Conservation (phyloP, 37 sponge, comb jelly and placozoan species). For the Ephydatia muelleri region DNA sequence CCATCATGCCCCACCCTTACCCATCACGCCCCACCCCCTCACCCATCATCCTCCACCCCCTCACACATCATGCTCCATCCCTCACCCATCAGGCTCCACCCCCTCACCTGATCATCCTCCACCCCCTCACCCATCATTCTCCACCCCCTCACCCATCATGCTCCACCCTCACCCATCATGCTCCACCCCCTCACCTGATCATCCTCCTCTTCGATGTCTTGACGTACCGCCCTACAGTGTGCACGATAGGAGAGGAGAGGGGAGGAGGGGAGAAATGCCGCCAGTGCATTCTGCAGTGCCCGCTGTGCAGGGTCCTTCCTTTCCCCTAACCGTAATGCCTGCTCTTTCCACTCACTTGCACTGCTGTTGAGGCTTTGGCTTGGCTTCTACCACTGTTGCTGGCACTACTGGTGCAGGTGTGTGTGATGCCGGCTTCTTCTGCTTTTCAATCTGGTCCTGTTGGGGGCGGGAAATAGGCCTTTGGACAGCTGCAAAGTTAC, state of each 20-base stretch:
- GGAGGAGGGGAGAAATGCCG: not conserved
- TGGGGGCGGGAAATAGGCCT: not conserved
- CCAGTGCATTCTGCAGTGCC: not conserved
- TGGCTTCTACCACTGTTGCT: not conserved
- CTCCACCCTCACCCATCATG: not conserved
- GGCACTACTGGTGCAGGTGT: too few relatives aligned
- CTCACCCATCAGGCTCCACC: too few relatives aligned
- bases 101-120: too few relatives aligned
- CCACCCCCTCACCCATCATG: too few relatives aligned
- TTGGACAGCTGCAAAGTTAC: not conserved
- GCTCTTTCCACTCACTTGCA: not conserved
- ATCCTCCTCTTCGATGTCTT: constrained; percentile 96
- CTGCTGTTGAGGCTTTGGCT: not conserved
- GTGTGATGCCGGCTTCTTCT: constrained; percentile 18
- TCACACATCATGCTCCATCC: too few relatives aligned
- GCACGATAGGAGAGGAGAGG: not conserved
- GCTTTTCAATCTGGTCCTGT: constrained; percentile 33
- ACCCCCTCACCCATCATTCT: too few relatives aligned
- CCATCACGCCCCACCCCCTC: too few relatives aligned
- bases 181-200: constrained; percentile 80
- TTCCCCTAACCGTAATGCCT: not conserved
- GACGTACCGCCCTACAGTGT: constrained; percentile 60
- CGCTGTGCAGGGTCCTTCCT: not conserved
- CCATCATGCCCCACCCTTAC: too few relatives aligned
- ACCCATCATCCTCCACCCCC: too few relatives aligned